Evolutionary conservation across 2,888 invertebrate genomes (phyloP).

Genomic region (Drosophila flavopinicola): DNA sequence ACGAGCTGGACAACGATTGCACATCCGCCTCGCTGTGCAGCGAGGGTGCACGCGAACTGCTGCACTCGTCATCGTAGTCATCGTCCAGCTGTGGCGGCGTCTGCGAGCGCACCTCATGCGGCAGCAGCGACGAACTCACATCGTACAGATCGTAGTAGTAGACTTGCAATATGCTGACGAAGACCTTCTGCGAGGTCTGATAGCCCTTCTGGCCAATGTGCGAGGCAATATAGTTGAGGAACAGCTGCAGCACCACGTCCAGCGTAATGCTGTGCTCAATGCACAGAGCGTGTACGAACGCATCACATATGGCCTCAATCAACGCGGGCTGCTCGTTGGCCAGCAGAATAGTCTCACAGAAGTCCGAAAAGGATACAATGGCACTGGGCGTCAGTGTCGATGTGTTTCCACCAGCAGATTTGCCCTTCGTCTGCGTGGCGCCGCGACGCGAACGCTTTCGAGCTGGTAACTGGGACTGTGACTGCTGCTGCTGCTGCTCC

Average conservation of each 20-base stretch:
- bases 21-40: constrained; percentile 79
- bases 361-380: constrained; percentile 82
- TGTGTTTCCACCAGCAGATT: constrained; percentile 10
- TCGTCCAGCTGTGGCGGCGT: constrained; percentile 77
- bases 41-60: constrained; percentile 75
- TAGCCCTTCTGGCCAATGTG: constrained; percentile 86
- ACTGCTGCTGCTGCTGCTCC: constrained; percentile 31
- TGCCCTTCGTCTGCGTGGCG: constrained; percentile 26
- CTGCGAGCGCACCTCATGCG: constrained; percentile 72
- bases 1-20: constrained; percentile 78
- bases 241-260: constrained; percentile 85
- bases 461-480: constrained; percentile 12
- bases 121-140: constrained; percentile 72
- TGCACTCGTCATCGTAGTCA: constrained; percentile 72
- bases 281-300: constrained; percentile 82
- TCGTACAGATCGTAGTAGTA: constrained; percentile 85
- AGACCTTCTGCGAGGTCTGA: constrained; percentile 84
- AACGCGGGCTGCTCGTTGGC: constrained; percentile 75
- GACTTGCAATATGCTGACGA: constrained; percentile 85
- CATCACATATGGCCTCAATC: constrained; percentile 83
- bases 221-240: constrained; percentile 88
- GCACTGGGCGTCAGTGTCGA: constrained; percentile 46
- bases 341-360: constrained; percentile 82
- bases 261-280: constrained; percentile 81
- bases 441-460: constrained; percentile 38